A percentile compares a stretch with the other conserved stretches of the same genome.
Conservation (phyloP, 1,140 invertebrate species). For the Caenorhabditis brenneri region DNA sequence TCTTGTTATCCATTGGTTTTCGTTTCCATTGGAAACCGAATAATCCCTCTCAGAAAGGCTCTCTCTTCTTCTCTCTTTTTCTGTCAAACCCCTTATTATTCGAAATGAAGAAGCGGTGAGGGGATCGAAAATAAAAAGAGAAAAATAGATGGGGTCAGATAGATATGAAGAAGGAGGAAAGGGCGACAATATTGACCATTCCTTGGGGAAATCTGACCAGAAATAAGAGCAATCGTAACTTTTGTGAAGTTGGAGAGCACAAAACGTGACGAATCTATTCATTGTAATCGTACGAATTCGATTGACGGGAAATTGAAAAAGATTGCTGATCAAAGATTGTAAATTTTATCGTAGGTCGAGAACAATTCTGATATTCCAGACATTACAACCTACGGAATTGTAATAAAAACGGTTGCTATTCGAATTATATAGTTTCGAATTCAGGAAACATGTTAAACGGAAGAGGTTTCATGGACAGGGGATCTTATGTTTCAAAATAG, state of each 20-base stretch:
- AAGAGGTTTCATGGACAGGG: too few relatives aligned
- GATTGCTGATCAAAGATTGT: background rate
- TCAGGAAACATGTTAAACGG: too few relatives aligned
- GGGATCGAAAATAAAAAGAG: background rate
- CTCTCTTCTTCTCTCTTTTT: background rate
- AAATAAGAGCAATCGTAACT: slow-evolving; percentile 14
- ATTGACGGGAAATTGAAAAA: too few relatives aligned
- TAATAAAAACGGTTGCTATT: too few relatives aligned
- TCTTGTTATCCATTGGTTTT: background rate
- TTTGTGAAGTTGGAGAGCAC: background rate
- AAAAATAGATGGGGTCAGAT: background rate
- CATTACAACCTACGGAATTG: too few relatives aligned
- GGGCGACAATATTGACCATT: slow-evolving; percentile 10
- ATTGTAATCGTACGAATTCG: background rate
- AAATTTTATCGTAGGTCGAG: too few relatives aligned
- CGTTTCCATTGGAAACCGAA: background rate
- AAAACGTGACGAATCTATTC: slow-evolving; percentile 8
- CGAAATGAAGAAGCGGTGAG: background rate
- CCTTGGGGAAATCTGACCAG: slow-evolving; percentile 34
- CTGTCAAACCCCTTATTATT: background rate
- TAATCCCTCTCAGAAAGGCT: background rate
- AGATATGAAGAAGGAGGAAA: background rate
- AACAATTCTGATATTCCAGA: too few relatives aligned
- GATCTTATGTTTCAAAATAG: too few relatives aligned
- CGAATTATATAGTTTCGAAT: too few relatives aligned